Percentiles rank a stretch among this genome's conserved stretches.
Conservation (phyloP, 1,140 invertebrate genomes). For the Aphaenogaster rudis region DNA sequence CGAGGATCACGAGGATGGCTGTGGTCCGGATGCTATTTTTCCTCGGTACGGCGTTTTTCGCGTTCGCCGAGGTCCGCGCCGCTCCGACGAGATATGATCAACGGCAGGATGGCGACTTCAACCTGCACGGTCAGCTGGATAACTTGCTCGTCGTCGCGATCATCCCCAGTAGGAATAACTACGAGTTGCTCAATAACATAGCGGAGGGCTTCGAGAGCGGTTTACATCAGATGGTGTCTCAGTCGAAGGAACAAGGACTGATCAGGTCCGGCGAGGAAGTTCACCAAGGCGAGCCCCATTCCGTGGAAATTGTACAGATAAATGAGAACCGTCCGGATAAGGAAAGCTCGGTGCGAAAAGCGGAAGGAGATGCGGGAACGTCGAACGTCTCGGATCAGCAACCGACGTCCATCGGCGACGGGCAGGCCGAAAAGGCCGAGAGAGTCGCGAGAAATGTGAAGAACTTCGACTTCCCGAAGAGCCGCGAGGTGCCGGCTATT, state of each 20-base stretch:
- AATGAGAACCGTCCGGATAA: conserved; percentile 54
- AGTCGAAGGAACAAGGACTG: not conserved
- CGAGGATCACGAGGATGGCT: conserved; percentile 33
- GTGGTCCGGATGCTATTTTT: not conserved
- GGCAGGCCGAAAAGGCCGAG: not conserved
- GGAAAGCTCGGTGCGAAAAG: conserved; percentile 41
- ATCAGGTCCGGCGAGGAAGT: conserved; percentile 5
- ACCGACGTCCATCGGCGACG: not conserved
- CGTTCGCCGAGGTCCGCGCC: conserved; percentile 9
- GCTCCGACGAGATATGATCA: conserved; percentile 84
- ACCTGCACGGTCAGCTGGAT: conserved; percentile 84
- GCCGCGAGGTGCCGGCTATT: not conserved
- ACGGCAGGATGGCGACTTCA: conserved; percentile 85
- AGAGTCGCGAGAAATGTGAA: conserved; percentile 34
- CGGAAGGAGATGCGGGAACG: not conserved
- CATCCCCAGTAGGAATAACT: conserved; percentile 33
- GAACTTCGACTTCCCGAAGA: conserved; percentile 33
- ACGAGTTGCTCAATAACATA: no score
- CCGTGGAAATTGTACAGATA: conserved; percentile 61
- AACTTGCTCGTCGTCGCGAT: conserved; percentile 84
- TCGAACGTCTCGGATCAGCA: not conserved
- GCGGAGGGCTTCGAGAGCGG: no score
- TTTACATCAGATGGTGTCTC: not conserved
- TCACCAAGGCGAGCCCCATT: conserved; percentile 38
- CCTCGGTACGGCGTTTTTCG: conserved; percentile 14